Base-by-base conservation (phyloP, 2,888 invertebrate species). In the Mesoligia furuncula region DNA sequence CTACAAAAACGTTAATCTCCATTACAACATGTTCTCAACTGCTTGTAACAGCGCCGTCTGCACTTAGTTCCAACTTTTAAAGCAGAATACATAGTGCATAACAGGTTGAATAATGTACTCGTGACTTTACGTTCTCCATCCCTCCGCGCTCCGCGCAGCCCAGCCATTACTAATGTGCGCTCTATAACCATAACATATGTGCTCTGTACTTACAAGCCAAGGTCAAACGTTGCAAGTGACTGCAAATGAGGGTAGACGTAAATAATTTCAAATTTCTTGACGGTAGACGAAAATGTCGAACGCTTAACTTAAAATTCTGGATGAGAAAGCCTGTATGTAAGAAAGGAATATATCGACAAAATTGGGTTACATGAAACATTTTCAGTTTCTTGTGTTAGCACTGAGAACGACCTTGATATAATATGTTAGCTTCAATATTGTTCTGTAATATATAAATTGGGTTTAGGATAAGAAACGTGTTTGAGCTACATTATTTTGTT, bases 141-240 rank as follows among this genome's bases (percentile, higher is more conserved):
- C 62, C 77, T 77, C 64, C 45, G 61, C 39, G 71, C 77, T 77
- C 64, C 45, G 61, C 39, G 71, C 71, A 77, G 73, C 87, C 85
- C 76, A 87, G 42, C 85, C 72, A 62, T 80, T 69, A 69, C 87
- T 87, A 87, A 85, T 85, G 83, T 64, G 76, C 42, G 64, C 73
- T 69, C n/a, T 61, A 67, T 67, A 81, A 61, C 73, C 61, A 59
- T 65, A 57, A 59, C 73, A 67, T 54, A 73, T 62, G 54, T 65
- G 68, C 31, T 48, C 36, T 67, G 42, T 72, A 48, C 54, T 72
- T 80, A 27, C 48, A 27, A 84, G 36, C 24, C 76, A 87, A 79
- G 79, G 79, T 79, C 80, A 61, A n/a, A 75, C 24, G 24, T 76
- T 62, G 51, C 73, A 79, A 76, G 76, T 6, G n/a, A 69, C 17